Evolutionary conservation across 2,797 vertebrate genomes (phyloP).

Genomic region (Salarias fasciatus): DNA sequence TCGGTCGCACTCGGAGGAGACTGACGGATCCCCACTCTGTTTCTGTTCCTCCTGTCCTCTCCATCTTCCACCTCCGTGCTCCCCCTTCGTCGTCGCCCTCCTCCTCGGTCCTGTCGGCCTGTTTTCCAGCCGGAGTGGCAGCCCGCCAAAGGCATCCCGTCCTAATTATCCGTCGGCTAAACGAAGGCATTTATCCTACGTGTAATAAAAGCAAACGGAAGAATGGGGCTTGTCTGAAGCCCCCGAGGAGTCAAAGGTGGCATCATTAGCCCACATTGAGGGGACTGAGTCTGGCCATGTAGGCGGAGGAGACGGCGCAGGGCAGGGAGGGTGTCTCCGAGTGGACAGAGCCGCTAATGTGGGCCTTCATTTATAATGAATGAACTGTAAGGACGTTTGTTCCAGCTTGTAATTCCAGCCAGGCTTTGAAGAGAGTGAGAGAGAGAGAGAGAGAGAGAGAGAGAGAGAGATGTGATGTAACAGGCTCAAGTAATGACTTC

Average conservation of each 20-base stretch:
- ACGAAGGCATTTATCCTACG: slow-evolving; percentile 66
- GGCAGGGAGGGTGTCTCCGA: slow-evolving; percentile 23
- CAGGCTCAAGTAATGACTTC: slow-evolving; percentile 27
- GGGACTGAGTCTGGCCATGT: slow-evolving; percentile 29
- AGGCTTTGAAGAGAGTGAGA: slow-evolving; percentile 63
- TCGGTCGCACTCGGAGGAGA: slow-evolving; percentile 28
- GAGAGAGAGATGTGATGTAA: slow-evolving; percentile 11
- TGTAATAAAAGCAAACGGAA: slow-evolving; percentile 68
- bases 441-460: slow-evolving; percentile 30
- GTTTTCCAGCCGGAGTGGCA: slow-evolving; percentile 31
- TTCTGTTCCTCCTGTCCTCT: slow-evolving; percentile 6
- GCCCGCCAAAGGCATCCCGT: slow-evolving; percentile 28
- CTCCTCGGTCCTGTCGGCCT: slow-evolving; percentile 13
- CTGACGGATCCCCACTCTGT: slow-evolving; percentile 32
- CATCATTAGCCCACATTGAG: slow-evolving; percentile 75
- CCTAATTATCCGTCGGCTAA: slow-evolving; percentile 51
- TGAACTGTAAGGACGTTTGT: slow-evolving; percentile 69
- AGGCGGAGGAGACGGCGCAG: slow-evolving; percentile 26
- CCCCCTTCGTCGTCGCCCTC: slow-evolving; percentile 11
- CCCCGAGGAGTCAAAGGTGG: slow-evolving; percentile 64
- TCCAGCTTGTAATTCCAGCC: slow-evolving; percentile 67
- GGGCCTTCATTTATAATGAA: slow-evolving; percentile 79
- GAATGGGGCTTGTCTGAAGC: slow-evolving; percentile 38
- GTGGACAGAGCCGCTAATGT: slow-evolving; percentile 74
- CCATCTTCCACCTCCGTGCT: slow-evolving; percentile 14